Conservation (phyloP, 1,140 invertebrate species). For the Conus ventricosus region DNA sequence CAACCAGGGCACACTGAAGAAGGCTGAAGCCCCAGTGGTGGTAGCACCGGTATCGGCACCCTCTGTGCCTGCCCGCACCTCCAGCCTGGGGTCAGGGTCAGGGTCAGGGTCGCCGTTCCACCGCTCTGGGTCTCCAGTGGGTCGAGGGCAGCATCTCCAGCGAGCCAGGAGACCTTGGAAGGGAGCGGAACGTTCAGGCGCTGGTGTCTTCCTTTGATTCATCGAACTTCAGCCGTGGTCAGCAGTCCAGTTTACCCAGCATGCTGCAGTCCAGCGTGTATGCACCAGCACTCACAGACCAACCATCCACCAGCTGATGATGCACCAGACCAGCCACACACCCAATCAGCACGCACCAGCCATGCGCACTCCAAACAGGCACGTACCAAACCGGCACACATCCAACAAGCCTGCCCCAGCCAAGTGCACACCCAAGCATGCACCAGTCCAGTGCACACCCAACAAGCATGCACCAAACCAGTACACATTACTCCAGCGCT, state of each 20-base stretch:
- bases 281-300: not conserved
- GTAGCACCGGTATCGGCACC: conserved; percentile 16
- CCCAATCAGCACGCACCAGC: conserved; percentile 72
- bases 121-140: conserved; percentile 58
- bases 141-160: conserved; percentile 48
- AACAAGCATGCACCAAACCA: too few relatives aligned
- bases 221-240: conserved; percentile 18
- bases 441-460: conserved; percentile 32
- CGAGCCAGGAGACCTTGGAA: conserved; percentile 40
- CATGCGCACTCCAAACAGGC: not conserved
- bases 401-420: conserved; percentile 60
- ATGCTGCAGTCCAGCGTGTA: conserved; percentile 1
- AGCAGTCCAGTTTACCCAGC: conserved; percentile 5
- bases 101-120: conserved; percentile 35
- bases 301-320: conserved; percentile 1
- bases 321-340: too few relatives aligned
- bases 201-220: conserved; percentile 32
- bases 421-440: conserved; percentile 75
- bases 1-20: conserved; percentile 88
- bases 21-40: conserved; percentile 73
- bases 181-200: conserved; percentile 34
- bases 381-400: conserved; percentile 72
- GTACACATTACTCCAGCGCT: too few relatives aligned
- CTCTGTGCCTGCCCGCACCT: conserved; percentile 40
- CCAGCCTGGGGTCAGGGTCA: conserved; percentile 8